Evolutionary conservation across 2,888 invertebrate genomes (phyloP), one percentile per base, ranked within the genome.

Genomic region (Ametastegia equiseti): DNA sequence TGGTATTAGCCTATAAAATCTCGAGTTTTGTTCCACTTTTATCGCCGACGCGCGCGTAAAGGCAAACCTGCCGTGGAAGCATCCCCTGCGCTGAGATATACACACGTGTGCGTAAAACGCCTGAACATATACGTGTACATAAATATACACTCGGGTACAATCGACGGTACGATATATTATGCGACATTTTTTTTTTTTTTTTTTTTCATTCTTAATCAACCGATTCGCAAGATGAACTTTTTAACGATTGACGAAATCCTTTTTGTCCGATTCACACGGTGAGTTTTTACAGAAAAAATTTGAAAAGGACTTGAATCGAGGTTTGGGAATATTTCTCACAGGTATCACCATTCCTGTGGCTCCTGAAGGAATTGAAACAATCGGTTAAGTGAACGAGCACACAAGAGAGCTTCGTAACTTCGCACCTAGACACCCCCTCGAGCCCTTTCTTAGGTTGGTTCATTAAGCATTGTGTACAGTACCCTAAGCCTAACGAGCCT

Each of bases 1-100:
- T 79, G 83, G 84, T 88, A 89, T 88, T 88, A 87, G 88, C 87
- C 88, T 86, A 88, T 89, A 88, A 89, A 89, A 87, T 88, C 87
- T 88, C 85, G 87, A 88, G 88, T 88, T 88, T 88, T 87, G 87
- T 86, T 86, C 85, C 86, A 84, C 84, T 86, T 88, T 86, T 87
- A 87, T 88, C 83, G 84, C 60, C 78, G 78, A 78, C 60, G 78
- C 78, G 19, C 57, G 60, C 78, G 78, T 78, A 78, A 78, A 78
- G 78, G 78, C 78, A 63, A 78, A 78, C 78, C 78, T 78, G 42
- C 63, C 78, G 60, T 60, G 36, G 78, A 63, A 78, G 42, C 78
- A 78, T 78, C 78, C 78, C 78, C 60, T 78, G 42, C 78, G 42
- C 30, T 13, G 54, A 78, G 50, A 75, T 57, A 54, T 75, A 54